These are phyloP conservation scores for Lycaena phlaeas DNA, from an alignment of 2,888 invertebrate genomes.

Conservation along the genomic window DNA sequence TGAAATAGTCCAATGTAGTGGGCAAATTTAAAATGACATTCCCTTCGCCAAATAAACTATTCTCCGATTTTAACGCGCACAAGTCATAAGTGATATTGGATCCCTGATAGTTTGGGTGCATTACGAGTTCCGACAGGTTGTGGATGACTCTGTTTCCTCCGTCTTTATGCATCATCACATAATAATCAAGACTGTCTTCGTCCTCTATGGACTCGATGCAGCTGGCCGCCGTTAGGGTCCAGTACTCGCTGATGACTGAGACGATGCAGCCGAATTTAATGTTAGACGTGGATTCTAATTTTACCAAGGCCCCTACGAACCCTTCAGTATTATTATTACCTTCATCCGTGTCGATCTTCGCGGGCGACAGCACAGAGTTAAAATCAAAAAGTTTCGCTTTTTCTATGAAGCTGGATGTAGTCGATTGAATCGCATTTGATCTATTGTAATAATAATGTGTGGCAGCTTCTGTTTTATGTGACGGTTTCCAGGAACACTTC, in stretches of 20 bases:
- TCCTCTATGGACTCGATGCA: constrained; percentile 52
- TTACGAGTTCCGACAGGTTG: constrained; percentile 32
- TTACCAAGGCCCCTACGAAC: constrained; percentile 40
- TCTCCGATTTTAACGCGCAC: constrained; percentile 36
- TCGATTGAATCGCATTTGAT: not conserved
- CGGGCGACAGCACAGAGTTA: constrained; percentile 1
- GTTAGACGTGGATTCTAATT: constrained; percentile 32
- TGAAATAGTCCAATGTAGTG: constrained; percentile 31
- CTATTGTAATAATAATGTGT: constrained; percentile 31
- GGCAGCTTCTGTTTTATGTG: constrained; percentile 32
- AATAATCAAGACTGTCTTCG: constrained; percentile 43
- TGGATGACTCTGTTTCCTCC: constrained; percentile 26
- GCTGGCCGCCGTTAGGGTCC: constrained; percentile 53
- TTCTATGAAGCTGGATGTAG: not conserved
- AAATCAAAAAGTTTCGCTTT: not conserved
- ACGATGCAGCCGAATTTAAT: constrained; percentile 47
- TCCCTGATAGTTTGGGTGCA: constrained; percentile 43
- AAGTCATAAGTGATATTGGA: constrained; percentile 35
- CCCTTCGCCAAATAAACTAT: constrained; percentile 19
- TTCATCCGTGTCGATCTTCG: constrained; percentile 27
- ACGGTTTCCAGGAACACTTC: constrained; percentile 48
- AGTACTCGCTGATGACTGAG: constrained; percentile 36
- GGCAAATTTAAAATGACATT: constrained; percentile 25
- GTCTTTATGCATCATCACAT: constrained; percentile 40
- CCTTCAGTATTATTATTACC: constrained; percentile 22